Evolutionary conservation across 1,140 invertebrate species (phyloP), one percentile per base, ranked within the genome.

Genomic region (Globodera rostochiensis): DNA sequence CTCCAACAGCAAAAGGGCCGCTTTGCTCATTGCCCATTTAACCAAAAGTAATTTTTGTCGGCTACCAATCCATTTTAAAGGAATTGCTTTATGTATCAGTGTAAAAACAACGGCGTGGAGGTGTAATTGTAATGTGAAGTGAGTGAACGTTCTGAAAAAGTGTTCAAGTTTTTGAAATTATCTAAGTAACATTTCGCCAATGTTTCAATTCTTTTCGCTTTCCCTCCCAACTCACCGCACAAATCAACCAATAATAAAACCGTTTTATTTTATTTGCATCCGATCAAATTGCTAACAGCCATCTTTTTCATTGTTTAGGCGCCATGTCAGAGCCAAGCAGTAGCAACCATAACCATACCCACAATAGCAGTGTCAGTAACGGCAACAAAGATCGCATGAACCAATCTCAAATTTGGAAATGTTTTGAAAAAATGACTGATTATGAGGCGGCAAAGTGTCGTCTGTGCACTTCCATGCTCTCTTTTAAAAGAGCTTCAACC

Each of bases 11-110:
- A 19, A 64, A 64, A n/a, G 0, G 50, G 11, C 77, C 64, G 66
- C 77, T 78, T 13, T 78, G 77, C 47, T 78, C 77, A 70, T 78
- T 78, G 11, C 77, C 77, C 77, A 78, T 78, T 25, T 13, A 6
- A 1, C 11, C 6, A 69, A 76, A 50, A 46, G 9, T 47, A 25
- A 36, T 9, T 71, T 0, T 60, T 19, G 57, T 19, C 19, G 53
- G 53, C 6, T 53, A 9, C 50, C 50, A 53, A 53, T 53, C 50
- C 50, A 53, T 53, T 53, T 53, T 53, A 9, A 9, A 9, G 50
- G 7, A 53, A 50, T 50, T 11, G 50, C 50, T 36, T 36, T 36
- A 36, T 36, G 36, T 36, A 36, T 36, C 36, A 36, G 36, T 36
- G 36, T 36, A 36, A 36, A 25, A 36, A 36, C 36, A 36, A 36